Conservation (phyloP, 1,140 invertebrate genomes). For the Listronotus oregonensis region DNA sequence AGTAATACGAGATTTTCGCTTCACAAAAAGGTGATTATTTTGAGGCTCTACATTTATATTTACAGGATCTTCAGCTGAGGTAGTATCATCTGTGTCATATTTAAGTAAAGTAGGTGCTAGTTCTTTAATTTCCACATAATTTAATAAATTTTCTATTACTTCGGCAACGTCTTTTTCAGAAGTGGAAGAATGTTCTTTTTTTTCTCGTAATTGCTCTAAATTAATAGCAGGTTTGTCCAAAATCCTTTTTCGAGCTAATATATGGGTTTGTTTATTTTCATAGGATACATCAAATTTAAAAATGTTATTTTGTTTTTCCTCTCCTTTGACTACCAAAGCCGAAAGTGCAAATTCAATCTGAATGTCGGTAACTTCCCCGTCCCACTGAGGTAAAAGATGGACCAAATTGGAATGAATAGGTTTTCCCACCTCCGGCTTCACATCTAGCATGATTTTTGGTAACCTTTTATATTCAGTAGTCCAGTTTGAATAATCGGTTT, state of each 20-base stretch:
- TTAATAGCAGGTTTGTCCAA: not conserved
- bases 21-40: conserved; percentile 28
- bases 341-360: conserved; percentile 55
- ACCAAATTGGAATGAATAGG: conserved; percentile 44
- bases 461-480: conserved; percentile 46
- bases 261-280: conserved; percentile 50
- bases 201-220: not conserved
- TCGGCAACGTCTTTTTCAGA: conserved; percentile 23
- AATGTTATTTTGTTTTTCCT: conserved; percentile 20
- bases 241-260: conserved; percentile 47
- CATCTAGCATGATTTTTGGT: conserved; percentile 51
- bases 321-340: conserved; percentile 39
- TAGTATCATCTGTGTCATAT: conserved; percentile 43
- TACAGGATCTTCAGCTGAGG: conserved; percentile 14
- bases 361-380: conserved; percentile 44
- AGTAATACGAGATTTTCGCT: conserved; percentile 33
- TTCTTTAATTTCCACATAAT: conserved; percentile 53
- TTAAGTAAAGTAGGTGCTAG: conserved; percentile 47
- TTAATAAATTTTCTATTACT: conserved; percentile 51
- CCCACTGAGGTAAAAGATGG: conserved; percentile 41
- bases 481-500: conserved; percentile 41
- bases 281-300: conserved; percentile 52
- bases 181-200: not conserved
- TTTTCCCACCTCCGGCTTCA: conserved; percentile 51
- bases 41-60: conserved; percentile 12